A percentile compares a stretch with the other conserved stretches of the same genome.
These are phyloP conservation scores for Bembecia ichneumoniformis DNA, from an alignment of 2,888 invertebrate genomes.

Conservation along the genomic window DNA sequence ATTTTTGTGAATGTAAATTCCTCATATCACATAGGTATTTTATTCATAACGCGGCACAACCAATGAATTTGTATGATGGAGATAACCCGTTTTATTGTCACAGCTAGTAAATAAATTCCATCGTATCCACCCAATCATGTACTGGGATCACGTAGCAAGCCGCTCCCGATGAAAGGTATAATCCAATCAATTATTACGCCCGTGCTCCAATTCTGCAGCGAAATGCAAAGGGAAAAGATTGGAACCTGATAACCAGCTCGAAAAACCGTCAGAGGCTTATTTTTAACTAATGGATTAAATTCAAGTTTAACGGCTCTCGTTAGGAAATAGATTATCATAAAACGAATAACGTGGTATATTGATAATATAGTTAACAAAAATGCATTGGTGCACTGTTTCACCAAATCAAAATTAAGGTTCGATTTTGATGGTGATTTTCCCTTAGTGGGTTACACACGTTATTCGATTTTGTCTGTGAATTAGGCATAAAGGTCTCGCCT, in stretches of 20 bases:
- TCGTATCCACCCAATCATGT: slow-evolving; percentile 50
- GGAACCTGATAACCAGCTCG: not conserved
- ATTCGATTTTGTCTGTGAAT: too few relatives aligned
- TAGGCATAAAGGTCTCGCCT: too few relatives aligned
- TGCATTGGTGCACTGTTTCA: too few relatives aligned
- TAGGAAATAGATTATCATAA: too few relatives aligned
- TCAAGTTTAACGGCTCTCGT: not conserved
- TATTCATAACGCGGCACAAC: slow-evolving; percentile 35
- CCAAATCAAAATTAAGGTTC: too few relatives aligned
- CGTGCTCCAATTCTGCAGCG: slow-evolving; percentile 44
- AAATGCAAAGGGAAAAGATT: slow-evolving; percentile 45
- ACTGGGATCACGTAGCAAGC: slow-evolving; percentile 51
- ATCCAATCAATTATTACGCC: slow-evolving; percentile 64
- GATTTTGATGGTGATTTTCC: too few relatives aligned
- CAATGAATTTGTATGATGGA: slow-evolving; percentile 48
- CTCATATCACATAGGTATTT: slow-evolving; percentile 29
- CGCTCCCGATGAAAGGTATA: slow-evolving; percentile 49
- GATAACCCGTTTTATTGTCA: slow-evolving; percentile 52
- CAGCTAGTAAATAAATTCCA: slow-evolving; percentile 53
- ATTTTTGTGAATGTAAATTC: not conserved
- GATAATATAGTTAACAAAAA: too few relatives aligned
- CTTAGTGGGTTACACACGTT: too few relatives aligned
- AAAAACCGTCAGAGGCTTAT: not conserved
- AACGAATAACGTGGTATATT: too few relatives aligned
- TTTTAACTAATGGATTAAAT: not conserved